Evolutionary conservation across 2,113 vertebrate species (phyloP).

Genomic region (Hippocampus barbouri): DNA sequence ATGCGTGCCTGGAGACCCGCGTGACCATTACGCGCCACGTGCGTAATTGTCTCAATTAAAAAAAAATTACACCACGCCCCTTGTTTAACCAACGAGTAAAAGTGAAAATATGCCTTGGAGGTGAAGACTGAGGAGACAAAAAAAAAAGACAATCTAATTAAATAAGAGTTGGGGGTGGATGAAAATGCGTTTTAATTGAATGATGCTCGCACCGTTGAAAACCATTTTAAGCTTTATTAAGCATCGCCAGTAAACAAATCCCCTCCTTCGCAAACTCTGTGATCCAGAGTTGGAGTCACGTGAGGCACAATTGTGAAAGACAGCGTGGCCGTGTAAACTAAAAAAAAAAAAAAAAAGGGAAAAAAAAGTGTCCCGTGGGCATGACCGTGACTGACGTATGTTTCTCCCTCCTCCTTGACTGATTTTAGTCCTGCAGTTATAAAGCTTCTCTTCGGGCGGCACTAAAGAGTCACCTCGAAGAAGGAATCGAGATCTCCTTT

Average conservation of each 20-base stretch:
- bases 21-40: constrained; percentile 73
- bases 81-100: constrained; percentile 78
- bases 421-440: constrained; percentile 71
- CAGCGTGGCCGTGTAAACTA: not conserved
- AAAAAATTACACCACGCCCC: constrained; percentile 74
- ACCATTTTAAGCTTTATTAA: constrained; percentile 63
- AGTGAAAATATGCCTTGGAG: constrained; percentile 73
- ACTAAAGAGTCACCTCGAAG: constrained; percentile 81
- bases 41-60: constrained; percentile 89
- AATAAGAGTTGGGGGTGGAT: constrained; percentile 60
- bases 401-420: constrained; percentile 25
- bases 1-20: constrained; percentile 76
- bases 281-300: not conserved
- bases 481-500: constrained; percentile 46
- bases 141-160: constrained; percentile 65
- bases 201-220: constrained; percentile 58
- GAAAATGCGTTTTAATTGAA: constrained; percentile 74
- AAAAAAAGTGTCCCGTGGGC: not conserved
- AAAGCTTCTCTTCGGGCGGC: constrained; percentile 81
- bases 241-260: constrained; percentile 49
- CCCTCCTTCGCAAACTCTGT: not conserved
- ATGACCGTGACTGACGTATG: not conserved
- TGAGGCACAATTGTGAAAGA: not conserved
- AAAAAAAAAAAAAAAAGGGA: not conserved
- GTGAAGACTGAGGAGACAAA: constrained; percentile 61